phyloP scores from a whole-genome alignment of 1,140 invertebrate species.

The Apis mellifera region DNA sequence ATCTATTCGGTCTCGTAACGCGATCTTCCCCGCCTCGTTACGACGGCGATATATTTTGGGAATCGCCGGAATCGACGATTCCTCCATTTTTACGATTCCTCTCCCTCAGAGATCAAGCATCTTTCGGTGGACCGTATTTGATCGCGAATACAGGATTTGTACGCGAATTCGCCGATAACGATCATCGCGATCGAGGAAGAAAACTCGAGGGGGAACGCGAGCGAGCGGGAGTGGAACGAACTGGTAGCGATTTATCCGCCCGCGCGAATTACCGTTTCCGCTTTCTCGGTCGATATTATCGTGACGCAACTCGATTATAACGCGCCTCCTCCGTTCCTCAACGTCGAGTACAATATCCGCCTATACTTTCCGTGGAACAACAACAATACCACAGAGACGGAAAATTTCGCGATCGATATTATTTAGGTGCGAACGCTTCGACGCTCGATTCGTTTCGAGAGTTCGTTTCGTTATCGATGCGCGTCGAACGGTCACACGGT shows the following conservation, averaged over 20 bases:
- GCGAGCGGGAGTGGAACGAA: constrained; percentile 51
- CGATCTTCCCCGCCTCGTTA: background rate
- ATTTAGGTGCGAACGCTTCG: too few species aligned
- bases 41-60: too few species aligned
- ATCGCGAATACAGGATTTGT: too few species aligned
- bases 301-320: constrained; percentile 61
- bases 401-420: constrained; percentile 21
- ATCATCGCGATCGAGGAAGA: constrained; percentile 8
- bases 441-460: too few species aligned
- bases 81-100: too few species aligned
- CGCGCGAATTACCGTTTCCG: constrained; percentile 64
- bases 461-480: too few species aligned
- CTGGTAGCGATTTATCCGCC: constrained; percentile 54
- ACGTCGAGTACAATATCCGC: constrained; percentile 19
- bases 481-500: background rate
- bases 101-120: too few species aligned
- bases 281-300: constrained; percentile 62
- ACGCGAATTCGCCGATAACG: too few species aligned
- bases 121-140: too few species aligned
- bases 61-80: too few species aligned
- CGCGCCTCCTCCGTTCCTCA: constrained; percentile 46
- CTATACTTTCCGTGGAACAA: constrained; percentile 22
- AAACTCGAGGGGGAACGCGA: constrained; percentile 15
- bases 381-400: background rate
- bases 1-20: background rate